phyloP scores from a whole-genome alignment of 2,888 invertebrate genomes.

The Marasmarcha lunaedactyla region DNA sequence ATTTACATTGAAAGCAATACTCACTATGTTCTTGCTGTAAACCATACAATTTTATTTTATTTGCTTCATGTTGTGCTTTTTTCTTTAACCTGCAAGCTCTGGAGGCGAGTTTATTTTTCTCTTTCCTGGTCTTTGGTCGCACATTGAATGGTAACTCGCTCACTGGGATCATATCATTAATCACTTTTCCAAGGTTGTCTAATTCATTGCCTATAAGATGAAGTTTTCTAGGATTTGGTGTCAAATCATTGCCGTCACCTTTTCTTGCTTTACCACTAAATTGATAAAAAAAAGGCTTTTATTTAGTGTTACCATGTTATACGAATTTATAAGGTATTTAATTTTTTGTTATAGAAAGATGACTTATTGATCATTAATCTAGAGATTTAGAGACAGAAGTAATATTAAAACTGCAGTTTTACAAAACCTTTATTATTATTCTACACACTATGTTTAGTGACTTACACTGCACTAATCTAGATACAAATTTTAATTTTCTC shows the following conservation, averaged over 20 bases:
- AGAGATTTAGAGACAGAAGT: too few relatives aligned
- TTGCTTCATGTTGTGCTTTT: slow-evolving; percentile 98
- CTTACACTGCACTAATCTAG: too few relatives aligned
- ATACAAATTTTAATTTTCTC: too few relatives aligned
- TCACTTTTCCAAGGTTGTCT: slow-evolving; percentile 89
- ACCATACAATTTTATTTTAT: slow-evolving; percentile 95
- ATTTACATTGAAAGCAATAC: too few relatives aligned
- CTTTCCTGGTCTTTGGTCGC: slow-evolving; percentile 93
- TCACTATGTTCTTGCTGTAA: slow-evolving; percentile 95
- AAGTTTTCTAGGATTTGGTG: slow-evolving; percentile 93
- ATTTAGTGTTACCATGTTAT: slow-evolving; percentile 2
- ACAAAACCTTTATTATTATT: too few relatives aligned
- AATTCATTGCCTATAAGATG: slow-evolving; percentile 92
- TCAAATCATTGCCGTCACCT: slow-evolving; percentile 97
- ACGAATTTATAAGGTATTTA: slow-evolving; percentile 1
- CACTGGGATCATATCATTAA: slow-evolving; percentile 96
- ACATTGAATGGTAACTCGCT: slow-evolving; percentile 92
- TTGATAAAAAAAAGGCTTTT: slow-evolving; percentile 8
- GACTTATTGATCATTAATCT: too few relatives aligned
- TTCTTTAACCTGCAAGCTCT: slow-evolving; percentile 97
- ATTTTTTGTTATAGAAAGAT: too few relatives aligned
- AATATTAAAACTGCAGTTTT: too few relatives aligned
- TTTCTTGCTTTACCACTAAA: slow-evolving; percentile 89
- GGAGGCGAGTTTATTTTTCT: slow-evolving; percentile 97
- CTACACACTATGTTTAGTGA: too few relatives aligned